Evolutionary conservation across 2,113 vertebrate species (phyloP).

Genomic region (Orcinus orca): DNA sequence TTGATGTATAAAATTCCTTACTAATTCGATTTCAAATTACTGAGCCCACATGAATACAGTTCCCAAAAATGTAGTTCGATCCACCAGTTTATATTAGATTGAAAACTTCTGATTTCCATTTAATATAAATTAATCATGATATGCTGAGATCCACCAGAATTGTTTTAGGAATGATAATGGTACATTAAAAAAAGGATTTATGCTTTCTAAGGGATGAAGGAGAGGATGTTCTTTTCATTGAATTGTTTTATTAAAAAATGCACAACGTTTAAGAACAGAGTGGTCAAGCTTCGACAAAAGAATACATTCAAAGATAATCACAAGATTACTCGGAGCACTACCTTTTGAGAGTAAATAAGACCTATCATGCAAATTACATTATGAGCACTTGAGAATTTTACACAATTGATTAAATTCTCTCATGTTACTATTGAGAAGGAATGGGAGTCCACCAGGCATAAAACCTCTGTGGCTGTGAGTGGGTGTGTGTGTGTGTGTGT

Average conservation of each 20-base stretch:
- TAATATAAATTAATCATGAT: not conserved
- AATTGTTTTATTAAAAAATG: not conserved
- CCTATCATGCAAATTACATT: not conserved
- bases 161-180: not conserved
- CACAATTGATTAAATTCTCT: not conserved
- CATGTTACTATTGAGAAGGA: not conserved
- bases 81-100: not conserved
- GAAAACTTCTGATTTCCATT: not conserved
- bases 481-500: not conserved
- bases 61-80: not conserved
- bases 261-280: not conserved
- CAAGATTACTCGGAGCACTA: not conserved
- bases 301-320: not conserved
- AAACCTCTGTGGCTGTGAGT: not conserved
- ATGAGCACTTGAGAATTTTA: not conserved
- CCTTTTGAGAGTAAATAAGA: not conserved
- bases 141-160: not conserved
- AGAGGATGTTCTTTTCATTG: not conserved
- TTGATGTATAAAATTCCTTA: conserved; percentile 1
- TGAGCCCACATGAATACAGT: not conserved
- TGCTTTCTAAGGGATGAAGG: not conserved
- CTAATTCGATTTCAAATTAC: not conserved
- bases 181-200: not conserved
- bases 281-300: not conserved
- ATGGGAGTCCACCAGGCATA: too few relatives aligned